These are phyloP conservation scores for Cebidichthys violaceus DNA, from an alignment of 2,113 vertebrate genomes.

Conservation along the genomic window DNA sequence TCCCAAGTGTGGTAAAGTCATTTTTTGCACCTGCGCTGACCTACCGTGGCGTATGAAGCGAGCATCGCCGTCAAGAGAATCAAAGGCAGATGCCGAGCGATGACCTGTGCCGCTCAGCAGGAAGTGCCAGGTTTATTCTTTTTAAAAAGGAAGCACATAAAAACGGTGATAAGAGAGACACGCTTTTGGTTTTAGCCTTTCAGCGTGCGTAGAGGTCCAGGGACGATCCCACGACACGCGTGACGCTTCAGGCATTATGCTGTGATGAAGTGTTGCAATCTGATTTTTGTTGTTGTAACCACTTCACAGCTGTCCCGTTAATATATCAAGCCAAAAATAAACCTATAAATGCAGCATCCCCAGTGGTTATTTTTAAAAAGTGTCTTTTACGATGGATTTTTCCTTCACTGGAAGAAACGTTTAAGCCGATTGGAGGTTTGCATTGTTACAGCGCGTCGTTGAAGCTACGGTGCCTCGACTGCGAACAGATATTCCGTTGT, in stretches of 20 bases:
- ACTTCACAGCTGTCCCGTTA: slow-evolving; percentile 45
- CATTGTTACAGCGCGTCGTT: slow-evolving; percentile 53
- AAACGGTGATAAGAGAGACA: background rate
- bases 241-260: slow-evolving; percentile 29
- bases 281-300: slow-evolving; percentile 10
- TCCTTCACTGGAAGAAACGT: slow-evolving; percentile 46
- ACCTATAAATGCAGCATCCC: slow-evolving; percentile 32
- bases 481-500: slow-evolving; percentile 61
- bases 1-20: slow-evolving; percentile 50
- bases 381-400: slow-evolving; percentile 31
- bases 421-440: slow-evolving; percentile 46
- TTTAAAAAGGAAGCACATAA: background rate
- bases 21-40: slow-evolving; percentile 59
- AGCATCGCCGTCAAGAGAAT: slow-evolving; percentile 13
- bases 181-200: slow-evolving; percentile 11
- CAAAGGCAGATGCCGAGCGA: slow-evolving; percentile 47
- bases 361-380: slow-evolving; percentile 36
- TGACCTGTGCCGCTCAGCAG: slow-evolving; percentile 33
- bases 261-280: slow-evolving; percentile 26
- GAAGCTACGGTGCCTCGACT: slow-evolving; percentile 33
- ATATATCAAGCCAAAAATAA: slow-evolving; percentile 48
- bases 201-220: background rate
- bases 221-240: background rate
- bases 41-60: slow-evolving; percentile 12
- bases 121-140: slow-evolving; percentile 17